Evolutionary conservation across 2,113 vertebrate species (phyloP).

Genomic region (Psephotus haematonotus): DNA sequence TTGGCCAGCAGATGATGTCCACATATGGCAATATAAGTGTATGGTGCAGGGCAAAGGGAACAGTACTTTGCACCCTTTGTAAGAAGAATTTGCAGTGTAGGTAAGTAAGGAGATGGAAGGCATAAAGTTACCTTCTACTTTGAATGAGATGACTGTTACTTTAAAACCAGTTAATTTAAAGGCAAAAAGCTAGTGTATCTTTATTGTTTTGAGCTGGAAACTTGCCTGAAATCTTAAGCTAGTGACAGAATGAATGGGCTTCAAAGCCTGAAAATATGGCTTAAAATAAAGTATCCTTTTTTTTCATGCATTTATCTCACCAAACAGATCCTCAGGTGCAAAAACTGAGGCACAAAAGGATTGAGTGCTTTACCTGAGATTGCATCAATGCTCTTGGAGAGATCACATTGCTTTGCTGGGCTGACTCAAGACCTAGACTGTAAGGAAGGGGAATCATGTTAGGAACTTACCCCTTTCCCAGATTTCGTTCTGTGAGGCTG

Average conservation of each 20-base stretch:
- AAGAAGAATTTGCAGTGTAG: neutral
- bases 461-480: neutral
- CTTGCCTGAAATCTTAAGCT: neutral
- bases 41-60: neutral
- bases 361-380: neutral
- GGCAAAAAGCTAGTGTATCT: neutral
- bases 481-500: neutral
- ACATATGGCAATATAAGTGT: neutral
- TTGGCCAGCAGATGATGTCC: neutral
- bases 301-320: neutral
- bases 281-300: conserved; percentile 18
- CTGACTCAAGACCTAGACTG: neutral
- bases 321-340: neutral
- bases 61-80: neutral
- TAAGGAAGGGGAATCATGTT: neutral
- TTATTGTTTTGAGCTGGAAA: conserved; percentile 2
- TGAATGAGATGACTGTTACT: neutral
- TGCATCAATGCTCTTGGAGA: neutral
- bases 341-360: neutral
- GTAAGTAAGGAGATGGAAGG: neutral
- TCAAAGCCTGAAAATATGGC: neutral
- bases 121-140: neutral
- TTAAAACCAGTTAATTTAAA: conserved; percentile 6
- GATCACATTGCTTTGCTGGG: neutral
- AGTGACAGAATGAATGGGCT: neutral